phyloP scores from a whole-genome alignment of 2,888 invertebrate genomes.

The Reticulitermes lucifugus region DNA sequence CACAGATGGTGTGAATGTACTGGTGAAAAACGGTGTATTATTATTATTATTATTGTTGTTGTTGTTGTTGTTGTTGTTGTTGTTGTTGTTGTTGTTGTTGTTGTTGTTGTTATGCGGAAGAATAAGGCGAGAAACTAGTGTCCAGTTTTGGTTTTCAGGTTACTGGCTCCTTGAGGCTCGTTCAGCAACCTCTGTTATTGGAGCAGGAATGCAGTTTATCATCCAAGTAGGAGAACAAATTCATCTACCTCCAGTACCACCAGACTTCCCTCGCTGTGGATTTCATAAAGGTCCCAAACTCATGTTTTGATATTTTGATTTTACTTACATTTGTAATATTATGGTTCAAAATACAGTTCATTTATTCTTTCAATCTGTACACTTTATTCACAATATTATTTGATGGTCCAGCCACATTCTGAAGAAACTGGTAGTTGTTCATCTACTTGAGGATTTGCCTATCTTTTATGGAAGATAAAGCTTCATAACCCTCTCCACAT shows the following conservation, averaged over 20 bases:
- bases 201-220: slow-evolving; percentile 77
- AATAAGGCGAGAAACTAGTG: not conserved
- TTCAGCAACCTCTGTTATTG: slow-evolving; percentile 76
- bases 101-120: no score
- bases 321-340: not conserved
- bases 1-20: no score
- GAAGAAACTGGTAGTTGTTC: no score
- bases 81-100: no score
- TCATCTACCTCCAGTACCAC: slow-evolving; percentile 76
- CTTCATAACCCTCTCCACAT: no score
- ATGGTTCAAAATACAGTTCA: not conserved
- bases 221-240: slow-evolving; percentile 76
- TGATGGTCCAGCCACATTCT: no score
- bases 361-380: not conserved
- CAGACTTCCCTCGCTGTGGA: slow-evolving; percentile 82
- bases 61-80: no score
- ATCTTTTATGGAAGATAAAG: no score
- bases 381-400: no score
- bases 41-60: no score
- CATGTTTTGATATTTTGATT: slow-evolving; percentile 10
- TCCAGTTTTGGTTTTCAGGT: slow-evolving; percentile 64
- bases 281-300: slow-evolving; percentile 30
- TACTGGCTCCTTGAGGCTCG: slow-evolving; percentile 87
- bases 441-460: no score
- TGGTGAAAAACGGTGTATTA: no score